Evolutionary conservation across 2,888 invertebrate species (phyloP).

Genomic region (Mycalesis mineus): DNA sequence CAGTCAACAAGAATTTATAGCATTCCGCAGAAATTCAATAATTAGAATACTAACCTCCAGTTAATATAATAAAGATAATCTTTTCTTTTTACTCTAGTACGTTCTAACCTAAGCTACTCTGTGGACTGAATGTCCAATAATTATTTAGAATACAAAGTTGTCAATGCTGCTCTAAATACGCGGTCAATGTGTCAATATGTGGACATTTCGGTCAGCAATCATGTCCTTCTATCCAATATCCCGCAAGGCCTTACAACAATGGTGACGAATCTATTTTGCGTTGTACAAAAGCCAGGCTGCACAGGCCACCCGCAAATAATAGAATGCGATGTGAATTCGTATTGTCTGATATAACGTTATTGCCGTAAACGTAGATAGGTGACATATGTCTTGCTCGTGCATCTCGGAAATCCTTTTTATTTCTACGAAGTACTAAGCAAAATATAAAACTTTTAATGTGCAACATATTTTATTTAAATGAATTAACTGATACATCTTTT

Average conservation of each 20-base stretch:
- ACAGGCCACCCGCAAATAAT: conserved; percentile 66
- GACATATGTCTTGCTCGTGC: conserved; percentile 29
- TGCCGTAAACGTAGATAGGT: conserved; percentile 46
- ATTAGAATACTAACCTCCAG: no score
- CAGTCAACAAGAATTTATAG: no score
- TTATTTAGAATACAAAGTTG: conserved; percentile 23
- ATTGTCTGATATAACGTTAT: conserved; percentile 41
- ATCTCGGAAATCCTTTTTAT: neutral
- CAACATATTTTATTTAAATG: no score
- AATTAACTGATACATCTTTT: no score
- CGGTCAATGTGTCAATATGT: conserved; percentile 25
- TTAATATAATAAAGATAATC: no score
- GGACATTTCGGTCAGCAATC: conserved; percentile 33
- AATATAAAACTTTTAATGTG: no score
- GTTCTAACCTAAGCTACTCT: no score
- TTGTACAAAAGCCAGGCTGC: conserved; percentile 43
- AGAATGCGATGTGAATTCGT: conserved; percentile 40
- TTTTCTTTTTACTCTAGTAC: no score
- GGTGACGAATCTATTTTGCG: conserved; percentile 58
- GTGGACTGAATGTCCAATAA: conserved; percentile 2
- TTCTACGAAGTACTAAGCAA: neutral
- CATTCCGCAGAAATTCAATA: no score
- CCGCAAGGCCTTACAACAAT: conserved; percentile 44
- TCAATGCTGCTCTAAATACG: conserved; percentile 5
- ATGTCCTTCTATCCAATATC: conserved; percentile 37